A percentile compares a stretch with the other conserved stretches of the same genome.
Conservation (phyloP, 2,797 vertebrate species). For the Bothrops alternatus region DNA sequence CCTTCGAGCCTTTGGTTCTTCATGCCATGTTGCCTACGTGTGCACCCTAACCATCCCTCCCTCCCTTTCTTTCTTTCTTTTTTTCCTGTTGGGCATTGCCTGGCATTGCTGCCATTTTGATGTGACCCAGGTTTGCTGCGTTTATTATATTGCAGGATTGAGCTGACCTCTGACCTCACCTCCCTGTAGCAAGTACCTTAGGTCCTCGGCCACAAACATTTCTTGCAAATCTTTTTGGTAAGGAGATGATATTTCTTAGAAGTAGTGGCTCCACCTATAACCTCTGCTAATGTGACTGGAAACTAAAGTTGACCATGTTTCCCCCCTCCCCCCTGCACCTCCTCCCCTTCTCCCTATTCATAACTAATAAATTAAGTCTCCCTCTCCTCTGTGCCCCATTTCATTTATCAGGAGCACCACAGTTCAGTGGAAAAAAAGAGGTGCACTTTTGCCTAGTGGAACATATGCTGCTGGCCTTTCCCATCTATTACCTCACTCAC, state of each 20-base stretch:
- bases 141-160: conserved; percentile 89
- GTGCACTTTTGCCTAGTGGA: neutral
- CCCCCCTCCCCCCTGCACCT: neutral
- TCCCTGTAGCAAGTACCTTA: conserved; percentile 83
- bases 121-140: conserved; percentile 72
- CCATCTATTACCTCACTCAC: neutral
- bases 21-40: neutral
- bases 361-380: conserved; percentile 43
- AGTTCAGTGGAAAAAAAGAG: fast-evolving
- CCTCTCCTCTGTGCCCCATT: conserved; percentile 28
- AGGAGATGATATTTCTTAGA: conserved; percentile 68
- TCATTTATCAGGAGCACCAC: conserved; percentile 25
- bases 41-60: neutral
- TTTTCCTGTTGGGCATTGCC: neutral
- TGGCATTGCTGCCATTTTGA: conserved; percentile 27
- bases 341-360: conserved; percentile 33
- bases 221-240: conserved; percentile 82
- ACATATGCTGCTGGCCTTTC: neutral
- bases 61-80: fast-evolving
- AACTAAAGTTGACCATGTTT: conserved; percentile 33
- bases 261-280: conserved; percentile 55
- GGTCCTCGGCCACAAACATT: conserved; percentile 71
- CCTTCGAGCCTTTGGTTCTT: conserved; percentile 24
- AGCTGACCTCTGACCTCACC: conserved; percentile 91
- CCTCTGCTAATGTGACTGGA: conserved; percentile 50